Conservation (phyloP, 2,797 vertebrate species). For the Anguilla marmorata region DNA sequence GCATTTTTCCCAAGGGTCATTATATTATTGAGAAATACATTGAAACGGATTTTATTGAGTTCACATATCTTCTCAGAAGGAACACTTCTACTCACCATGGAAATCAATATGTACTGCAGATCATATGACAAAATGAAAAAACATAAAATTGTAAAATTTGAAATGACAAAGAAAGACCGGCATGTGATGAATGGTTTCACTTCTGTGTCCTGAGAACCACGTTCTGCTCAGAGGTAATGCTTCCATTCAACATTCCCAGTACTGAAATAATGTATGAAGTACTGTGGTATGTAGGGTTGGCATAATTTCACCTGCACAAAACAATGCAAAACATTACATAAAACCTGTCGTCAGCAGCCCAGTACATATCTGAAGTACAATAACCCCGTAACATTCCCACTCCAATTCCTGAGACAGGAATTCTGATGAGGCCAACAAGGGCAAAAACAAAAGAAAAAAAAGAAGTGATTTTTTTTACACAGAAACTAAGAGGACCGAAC, state of each 20-base stretch:
- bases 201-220: neutral
- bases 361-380: neutral
- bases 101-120: neutral
- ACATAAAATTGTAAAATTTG: neutral
- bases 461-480: neutral
- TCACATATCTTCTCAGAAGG: neutral
- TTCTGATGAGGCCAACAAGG: neutral
- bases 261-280: neutral
- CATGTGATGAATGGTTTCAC: neutral
- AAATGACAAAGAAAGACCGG: neutral
- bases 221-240: neutral
- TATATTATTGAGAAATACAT: neutral
- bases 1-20: neutral
- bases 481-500: neutral
- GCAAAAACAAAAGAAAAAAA: neutral
- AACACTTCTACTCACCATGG: neutral
- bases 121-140: neutral
- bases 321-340: neutral
- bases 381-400: neutral
- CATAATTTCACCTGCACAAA: neutral
- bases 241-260: neutral
- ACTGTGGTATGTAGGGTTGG: too few relatives aligned
- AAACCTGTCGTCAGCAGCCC: neutral
- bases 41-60: neutral
- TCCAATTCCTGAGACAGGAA: neutral